A percentile compares a stretch with the other conserved stretches of the same genome.
phyloP scores from a whole-genome alignment of 2,797 vertebrate species.

The Perodicticus potto region DNA sequence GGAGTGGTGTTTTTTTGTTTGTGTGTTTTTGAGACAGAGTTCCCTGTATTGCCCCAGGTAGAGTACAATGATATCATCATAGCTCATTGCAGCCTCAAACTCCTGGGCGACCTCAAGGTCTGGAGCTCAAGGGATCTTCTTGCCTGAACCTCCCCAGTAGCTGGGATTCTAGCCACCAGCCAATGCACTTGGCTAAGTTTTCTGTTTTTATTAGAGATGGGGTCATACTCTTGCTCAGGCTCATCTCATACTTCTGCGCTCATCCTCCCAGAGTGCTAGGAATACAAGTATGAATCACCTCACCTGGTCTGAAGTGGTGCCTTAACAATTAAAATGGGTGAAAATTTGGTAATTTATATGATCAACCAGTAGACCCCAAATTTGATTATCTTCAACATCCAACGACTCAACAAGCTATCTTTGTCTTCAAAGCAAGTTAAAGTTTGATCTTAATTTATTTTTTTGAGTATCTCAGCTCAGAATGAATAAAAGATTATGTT shows the following conservation, averaged over 20 bases:
- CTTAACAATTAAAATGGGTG: constrained; percentile 93
- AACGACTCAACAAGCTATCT: constrained; percentile 84
- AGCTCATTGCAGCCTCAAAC: not conserved
- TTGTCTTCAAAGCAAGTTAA: constrained; percentile 75
- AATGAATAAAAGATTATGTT: not conserved
- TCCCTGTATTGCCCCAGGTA: not conserved
- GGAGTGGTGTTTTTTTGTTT: constrained; percentile 85
- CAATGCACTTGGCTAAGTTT: not conserved
- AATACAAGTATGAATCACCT: not conserved
- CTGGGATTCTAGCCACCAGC: not conserved
- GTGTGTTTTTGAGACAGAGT: not conserved
- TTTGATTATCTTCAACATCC: constrained; percentile 96
- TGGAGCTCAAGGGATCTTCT: not conserved
- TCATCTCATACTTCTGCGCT: not conserved
- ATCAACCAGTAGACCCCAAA: constrained; percentile 98
- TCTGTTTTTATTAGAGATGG: not conserved
- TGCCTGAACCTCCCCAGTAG: not conserved
- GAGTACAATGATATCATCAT: not conserved
- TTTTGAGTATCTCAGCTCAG: constrained; percentile 48
- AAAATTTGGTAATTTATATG: constrained; percentile 94
- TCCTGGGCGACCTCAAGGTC: not conserved
- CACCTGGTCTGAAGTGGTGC: constrained; percentile 91
- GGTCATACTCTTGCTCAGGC: not conserved
- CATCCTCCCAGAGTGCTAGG: not conserved
- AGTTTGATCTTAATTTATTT: constrained; percentile 68